phyloP scores from a whole-genome alignment of 1,140 invertebrate genomes.

The Drosophila sp. region DNA sequence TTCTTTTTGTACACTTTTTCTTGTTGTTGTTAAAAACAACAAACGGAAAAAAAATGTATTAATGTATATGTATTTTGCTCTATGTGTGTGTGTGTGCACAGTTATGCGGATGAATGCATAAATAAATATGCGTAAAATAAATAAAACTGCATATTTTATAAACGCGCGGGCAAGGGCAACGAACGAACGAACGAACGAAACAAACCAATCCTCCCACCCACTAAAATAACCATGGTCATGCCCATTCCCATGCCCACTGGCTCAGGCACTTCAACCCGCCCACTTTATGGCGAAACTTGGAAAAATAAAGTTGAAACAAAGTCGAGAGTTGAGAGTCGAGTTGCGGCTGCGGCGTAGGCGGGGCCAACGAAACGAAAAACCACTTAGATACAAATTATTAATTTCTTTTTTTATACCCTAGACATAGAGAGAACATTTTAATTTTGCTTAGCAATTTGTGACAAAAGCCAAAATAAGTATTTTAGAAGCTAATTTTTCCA shows the following conservation, averaged over 20 bases:
- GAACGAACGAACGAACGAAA: slow-evolving; percentile 2
- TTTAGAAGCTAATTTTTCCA: no score
- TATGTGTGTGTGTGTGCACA: slow-evolving; percentile 37
- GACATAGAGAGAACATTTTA: no score
- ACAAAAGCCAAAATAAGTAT: no score
- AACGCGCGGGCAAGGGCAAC: slow-evolving; percentile 30
- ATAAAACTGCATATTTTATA: slow-evolving; percentile 73
- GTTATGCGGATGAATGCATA: slow-evolving; percentile 75
- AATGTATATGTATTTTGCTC: not conserved
- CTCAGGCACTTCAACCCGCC: not conserved
- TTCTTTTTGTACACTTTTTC: slow-evolving; percentile 27
- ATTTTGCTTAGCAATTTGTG: no score
- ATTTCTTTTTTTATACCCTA: slow-evolving; percentile 31
- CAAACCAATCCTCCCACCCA: not conserved
- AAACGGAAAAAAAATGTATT: slow-evolving; percentile 11
- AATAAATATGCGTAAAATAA: slow-evolving; percentile 68
- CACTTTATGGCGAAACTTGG: slow-evolving; percentile 1
- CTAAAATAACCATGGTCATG: not conserved
- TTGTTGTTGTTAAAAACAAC: slow-evolving; percentile 39
- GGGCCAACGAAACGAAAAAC: slow-evolving; percentile 10
- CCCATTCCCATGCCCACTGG: not conserved
- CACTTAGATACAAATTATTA: slow-evolving; percentile 37
- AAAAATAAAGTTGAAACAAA: slow-evolving; percentile 16
- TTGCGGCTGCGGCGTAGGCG: not conserved
- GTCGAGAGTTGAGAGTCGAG: slow-evolving; percentile 18